Percentiles rank a stretch among this genome's conserved stretches.
Conservation (phyloP, 2,888 invertebrate genomes). For the Andrena hattorfiana region DNA sequence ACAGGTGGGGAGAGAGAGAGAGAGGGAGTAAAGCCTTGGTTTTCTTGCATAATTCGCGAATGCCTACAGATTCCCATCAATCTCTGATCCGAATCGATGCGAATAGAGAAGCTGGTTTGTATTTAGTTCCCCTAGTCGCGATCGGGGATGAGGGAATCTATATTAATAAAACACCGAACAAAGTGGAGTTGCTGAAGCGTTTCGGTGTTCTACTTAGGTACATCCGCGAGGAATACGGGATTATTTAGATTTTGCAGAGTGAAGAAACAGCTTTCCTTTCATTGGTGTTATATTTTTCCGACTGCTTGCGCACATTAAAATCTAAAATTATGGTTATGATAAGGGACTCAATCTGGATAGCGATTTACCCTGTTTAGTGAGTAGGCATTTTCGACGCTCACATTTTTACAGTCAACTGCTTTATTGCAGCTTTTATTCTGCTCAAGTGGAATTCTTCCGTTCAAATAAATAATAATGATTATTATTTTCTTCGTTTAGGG, state of each 20-base stretch:
- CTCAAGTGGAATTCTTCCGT: too few species aligned
- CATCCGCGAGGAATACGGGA: background rate
- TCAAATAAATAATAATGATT: too few species aligned
- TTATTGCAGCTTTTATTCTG: background rate
- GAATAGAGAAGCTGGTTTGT: constrained; percentile 34
- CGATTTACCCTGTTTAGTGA: too few species aligned
- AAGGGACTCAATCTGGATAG: too few species aligned
- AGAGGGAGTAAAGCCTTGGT: constrained; percentile 14
- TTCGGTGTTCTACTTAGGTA: background rate
- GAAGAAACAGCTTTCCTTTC: too few species aligned
- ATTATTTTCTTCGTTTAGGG: too few species aligned
- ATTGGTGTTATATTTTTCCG: too few species aligned
- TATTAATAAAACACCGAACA: background rate
- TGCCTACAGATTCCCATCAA: constrained; percentile 66
- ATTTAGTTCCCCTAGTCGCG: background rate
- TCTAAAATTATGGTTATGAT: too few species aligned
- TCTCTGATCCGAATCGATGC: constrained; percentile 45
- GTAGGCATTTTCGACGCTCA: too few species aligned
- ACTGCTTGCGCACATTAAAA: too few species aligned
- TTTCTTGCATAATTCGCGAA: constrained; percentile 73
- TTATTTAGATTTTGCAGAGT: background rate
- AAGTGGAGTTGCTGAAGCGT: background rate
- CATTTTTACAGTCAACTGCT: background rate
- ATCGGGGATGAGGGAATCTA: too few species aligned
- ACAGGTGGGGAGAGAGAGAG: background rate